Evolutionary conservation across 2,113 vertebrate species (phyloP).

Genomic region (Toxotes chatareus): DNA sequence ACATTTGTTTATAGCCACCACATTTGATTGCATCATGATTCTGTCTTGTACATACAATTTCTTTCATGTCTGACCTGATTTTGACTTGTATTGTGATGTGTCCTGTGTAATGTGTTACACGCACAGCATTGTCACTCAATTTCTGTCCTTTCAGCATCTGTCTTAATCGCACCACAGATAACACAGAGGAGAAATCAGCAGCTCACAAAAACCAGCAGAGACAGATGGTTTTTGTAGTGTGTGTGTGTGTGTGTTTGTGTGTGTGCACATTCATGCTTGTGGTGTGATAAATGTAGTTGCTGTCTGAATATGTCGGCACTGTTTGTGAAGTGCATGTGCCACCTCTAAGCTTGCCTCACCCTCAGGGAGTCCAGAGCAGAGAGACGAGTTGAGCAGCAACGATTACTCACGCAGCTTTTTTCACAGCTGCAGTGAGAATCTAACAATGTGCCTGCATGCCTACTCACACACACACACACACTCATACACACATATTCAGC

Average conservation of each 20-base stretch:
- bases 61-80: constrained; percentile 8
- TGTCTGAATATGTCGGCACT: constrained; percentile 25
- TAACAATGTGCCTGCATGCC: constrained; percentile 12
- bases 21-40: constrained; percentile 6
- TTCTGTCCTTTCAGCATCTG: neutral
- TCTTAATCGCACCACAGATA: constrained; percentile 5
- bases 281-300: constrained; percentile 35
- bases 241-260: constrained; percentile 18
- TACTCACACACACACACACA: neutral
- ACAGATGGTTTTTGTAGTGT: neutral
- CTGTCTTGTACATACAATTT: neutral
- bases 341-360: constrained; percentile 41
- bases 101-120: neutral
- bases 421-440: constrained; percentile 32
- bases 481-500: neutral
- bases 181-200: constrained; percentile 25
- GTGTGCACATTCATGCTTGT: constrained; percentile 18
- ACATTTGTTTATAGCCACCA: neutral
- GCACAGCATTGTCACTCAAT: constrained; percentile 4
- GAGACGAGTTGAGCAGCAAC: constrained; percentile 40
- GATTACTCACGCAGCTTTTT: constrained; percentile 58
- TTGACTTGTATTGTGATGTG: neutral
- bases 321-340: constrained; percentile 34
- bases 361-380: constrained; percentile 24
- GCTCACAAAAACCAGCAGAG: constrained; percentile 13